phyloP scores from a whole-genome alignment of 2,113 vertebrate species.

The Alectura lathami region DNA sequence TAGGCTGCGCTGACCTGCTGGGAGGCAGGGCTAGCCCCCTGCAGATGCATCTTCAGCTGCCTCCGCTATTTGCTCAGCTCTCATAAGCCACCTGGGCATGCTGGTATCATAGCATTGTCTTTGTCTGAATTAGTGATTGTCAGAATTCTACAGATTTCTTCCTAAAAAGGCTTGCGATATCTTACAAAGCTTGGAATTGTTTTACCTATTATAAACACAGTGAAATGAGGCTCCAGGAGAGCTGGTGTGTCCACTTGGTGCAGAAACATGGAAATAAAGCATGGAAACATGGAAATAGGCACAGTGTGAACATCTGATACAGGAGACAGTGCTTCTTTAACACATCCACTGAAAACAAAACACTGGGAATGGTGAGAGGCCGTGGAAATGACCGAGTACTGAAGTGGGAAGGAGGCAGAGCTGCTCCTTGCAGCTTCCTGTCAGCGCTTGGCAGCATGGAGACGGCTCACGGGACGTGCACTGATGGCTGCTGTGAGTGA shows the following conservation, averaged over 20 bases:
- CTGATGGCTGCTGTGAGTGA: no score
- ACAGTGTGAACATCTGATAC: background rate
- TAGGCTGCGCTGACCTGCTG: accelerated
- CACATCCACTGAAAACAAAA: background rate
- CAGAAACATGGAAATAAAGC: background rate
- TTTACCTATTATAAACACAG: background rate
- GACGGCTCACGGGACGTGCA: accelerated
- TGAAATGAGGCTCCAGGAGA: background rate
- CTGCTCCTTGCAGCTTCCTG: background rate
- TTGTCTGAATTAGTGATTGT: background rate
- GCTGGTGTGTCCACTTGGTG: background rate
- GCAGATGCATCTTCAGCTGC: background rate
- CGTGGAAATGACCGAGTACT: background rate
- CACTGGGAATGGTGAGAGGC: background rate
- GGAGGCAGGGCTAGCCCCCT: background rate
- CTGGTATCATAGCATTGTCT: accelerated
- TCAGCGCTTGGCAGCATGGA: accelerated
- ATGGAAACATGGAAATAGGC: no score
- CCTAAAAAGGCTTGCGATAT: background rate
- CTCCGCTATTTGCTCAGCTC: background rate
- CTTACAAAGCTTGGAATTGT: background rate
- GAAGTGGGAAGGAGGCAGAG: background rate
- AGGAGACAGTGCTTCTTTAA: background rate
- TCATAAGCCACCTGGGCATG: background rate
- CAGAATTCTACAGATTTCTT: background rate